Evolutionary conservation across 2,888 invertebrate genomes (phyloP).

Genomic region (Cactoblastis cactorum): DNA sequence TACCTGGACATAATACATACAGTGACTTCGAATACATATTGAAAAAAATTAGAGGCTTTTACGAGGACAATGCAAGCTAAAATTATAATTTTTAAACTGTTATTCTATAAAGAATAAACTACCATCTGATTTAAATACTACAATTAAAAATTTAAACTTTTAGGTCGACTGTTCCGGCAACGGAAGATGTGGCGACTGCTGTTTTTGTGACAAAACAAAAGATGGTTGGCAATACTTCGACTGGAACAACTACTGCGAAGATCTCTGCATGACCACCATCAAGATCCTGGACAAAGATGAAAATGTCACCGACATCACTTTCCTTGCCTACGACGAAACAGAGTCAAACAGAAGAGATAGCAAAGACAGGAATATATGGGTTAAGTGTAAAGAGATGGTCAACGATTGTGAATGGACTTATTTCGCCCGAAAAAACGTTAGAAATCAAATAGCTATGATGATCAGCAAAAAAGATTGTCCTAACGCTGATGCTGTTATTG

Average conservation of each 20-base stretch:
- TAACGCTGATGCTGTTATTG: neutral
- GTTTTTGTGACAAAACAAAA: constrained; percentile 46
- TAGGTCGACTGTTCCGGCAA: constrained; percentile 56
- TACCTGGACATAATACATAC: no score
- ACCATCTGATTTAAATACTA: neutral
- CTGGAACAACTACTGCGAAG: constrained; percentile 42
- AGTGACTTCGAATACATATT: no score
- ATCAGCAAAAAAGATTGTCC: constrained; percentile 1
- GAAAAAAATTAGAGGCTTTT: no score
- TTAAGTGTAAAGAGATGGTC: constrained; percentile 42
- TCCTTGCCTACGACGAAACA: neutral
- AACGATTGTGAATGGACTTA: constrained; percentile 40
- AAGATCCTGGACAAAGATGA: constrained; percentile 14
- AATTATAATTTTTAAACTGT: no score
- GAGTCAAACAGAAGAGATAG: constrained; percentile 28
- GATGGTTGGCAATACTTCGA: constrained; percentile 61
- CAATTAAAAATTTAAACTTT: neutral
- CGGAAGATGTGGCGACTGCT: constrained; percentile 53
- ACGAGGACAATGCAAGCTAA: no score
- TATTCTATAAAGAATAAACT: neutral
- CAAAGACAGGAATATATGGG: constrained; percentile 43
- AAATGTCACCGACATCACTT: constrained; percentile 29
- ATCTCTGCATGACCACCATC: constrained; percentile 41
- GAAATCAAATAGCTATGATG: constrained; percentile 40
- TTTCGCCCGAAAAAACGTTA: constrained; percentile 38